Evolutionary conservation across 1,140 invertebrate genomes (phyloP), one percentile per base, ranked within the genome.

Genomic region (Mya arenaria): DNA sequence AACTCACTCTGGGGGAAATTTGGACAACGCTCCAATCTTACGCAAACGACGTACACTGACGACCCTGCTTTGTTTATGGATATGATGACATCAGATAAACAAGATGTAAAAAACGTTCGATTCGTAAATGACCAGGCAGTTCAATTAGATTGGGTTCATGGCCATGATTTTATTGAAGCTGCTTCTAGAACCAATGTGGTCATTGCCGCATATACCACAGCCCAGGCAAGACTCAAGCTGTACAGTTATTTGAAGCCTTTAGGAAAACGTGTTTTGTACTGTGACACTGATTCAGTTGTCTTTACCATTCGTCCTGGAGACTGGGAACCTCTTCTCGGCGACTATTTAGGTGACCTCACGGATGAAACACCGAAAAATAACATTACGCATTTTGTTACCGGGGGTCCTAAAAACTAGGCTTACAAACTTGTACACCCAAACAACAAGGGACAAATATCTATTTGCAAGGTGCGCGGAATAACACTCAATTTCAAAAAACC

Each of bases 41-140:
- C 56, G 15, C 56, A 60, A 60, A 60, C 56, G 8, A 13, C 56
- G 6, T 25, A 60, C 56, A 60, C 23, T 17, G 10, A 15, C 8
- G 56, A 60, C 56, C 56, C 56, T 60, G 10, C 10, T 60, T 15
- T 19, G 25, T 60, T 60, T 25, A 19, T 60, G 15, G 56, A 60
- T 25, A 60, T 60, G 56, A 60, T 60, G 56, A 60, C 56, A 8
- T 60, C 56, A n/a, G n/a, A n/a, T n/a, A n/a, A n/a, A n/a, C n/a
- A n/a, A n/a, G n/a, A n/a, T n/a, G n/a, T n/a, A n/a, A n/a, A n/a
- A n/a, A n/a, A n/a, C n/a, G n/a, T n/a, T n/a, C n/a, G n/a, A n/a
- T n/a, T n/a, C n/a, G n/a, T n/a, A n/a, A n/a, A n/a, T n/a, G n/a
- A n/a, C n/a, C n/a, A n/a, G n/a, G n/a, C n/a, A n/a, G n/a, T n/a